Evolutionary conservation across 2,113 vertebrate genomes (phyloP), one percentile per base, ranked within the genome.

Genomic region (Peucedramus taeniatus): DNA sequence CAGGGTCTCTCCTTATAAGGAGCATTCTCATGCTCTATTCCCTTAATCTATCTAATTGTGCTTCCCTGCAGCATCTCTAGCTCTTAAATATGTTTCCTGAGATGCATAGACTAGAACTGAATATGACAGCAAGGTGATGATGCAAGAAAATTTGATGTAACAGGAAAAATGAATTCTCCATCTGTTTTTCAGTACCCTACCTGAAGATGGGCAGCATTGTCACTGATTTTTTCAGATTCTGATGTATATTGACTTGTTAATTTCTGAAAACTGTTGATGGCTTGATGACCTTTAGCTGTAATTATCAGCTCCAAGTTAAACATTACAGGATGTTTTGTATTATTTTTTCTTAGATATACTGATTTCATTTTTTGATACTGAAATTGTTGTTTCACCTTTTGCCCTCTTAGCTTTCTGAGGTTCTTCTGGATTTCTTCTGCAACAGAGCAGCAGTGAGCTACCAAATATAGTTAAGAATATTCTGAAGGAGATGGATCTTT

Each of bases 181-280:
- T 31, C 20, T 44, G 17, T 1, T 59, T 90, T 86, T 42, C 21
- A 33, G 6, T 22, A 47, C 4, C 6, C 3, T 28, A 49, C 18
- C 10, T 35, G 31, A 39, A n/a, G 16, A 40, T 0, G 0, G 24
- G 15, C 26, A 65, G 6, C 18, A 11, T 1, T 70, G 40, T 30
- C 6, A 3, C 13, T 26, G 26, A 15, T 6, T n/a, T 70, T 64
- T 71, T 66, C 27, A 42, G 22, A 30, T 80, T 54, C 28, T 56
- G 20, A 16, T 51, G 28, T 21, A 39, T 5, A 1, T 60, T 83
- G 44, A 60, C 33, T 39, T 60, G 16, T 8, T 56, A 16, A 49
- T 54, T 69, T 64, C 60, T 69, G 35, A 59, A 83, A 90, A 90
- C 3, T 28, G 2, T 49, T 2, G 3, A 69, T 11, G 12, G 24